These are phyloP conservation scores for Trichogramma pretiosum DNA, from an alignment of 1,140 invertebrate species.

Conservation along the genomic window DNA sequence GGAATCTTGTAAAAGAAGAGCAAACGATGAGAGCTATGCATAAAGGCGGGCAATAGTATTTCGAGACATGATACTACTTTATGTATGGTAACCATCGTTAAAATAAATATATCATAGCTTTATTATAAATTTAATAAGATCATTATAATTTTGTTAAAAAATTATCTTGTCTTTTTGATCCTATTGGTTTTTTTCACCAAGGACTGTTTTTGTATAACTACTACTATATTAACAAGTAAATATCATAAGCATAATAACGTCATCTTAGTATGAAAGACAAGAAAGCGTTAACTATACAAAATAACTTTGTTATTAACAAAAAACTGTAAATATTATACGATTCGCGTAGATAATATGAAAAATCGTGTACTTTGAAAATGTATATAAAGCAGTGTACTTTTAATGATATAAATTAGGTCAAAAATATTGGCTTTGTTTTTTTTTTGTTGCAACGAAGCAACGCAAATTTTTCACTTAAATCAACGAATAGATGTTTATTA, in stretches of 20 bases:
- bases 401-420: constrained; percentile 43
- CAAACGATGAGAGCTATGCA: no score
- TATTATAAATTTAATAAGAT: constrained; percentile 37
- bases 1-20: no score
- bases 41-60: constrained; percentile 34
- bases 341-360: constrained; percentile 40
- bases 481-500: constrained; percentile 25
- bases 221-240: constrained; percentile 33
- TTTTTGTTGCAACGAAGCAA: constrained; percentile 43
- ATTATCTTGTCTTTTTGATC: constrained; percentile 37
- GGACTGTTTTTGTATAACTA: constrained; percentile 47
- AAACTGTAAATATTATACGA: constrained; percentile 38
- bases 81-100: no score
- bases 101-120: no score
- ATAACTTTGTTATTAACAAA: constrained; percentile 37
- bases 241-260: constrained; percentile 37
- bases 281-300: constrained; percentile 30
- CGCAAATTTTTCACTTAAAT: constrained; percentile 33
- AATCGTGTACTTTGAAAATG: constrained; percentile 45
- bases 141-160: constrained; percentile 37
- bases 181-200: constrained; percentile 41
- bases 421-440: constrained; percentile 47
- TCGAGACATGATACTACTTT: constrained; percentile 37
- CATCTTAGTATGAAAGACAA: constrained; percentile 37
- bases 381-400: constrained; percentile 48